phyloP scores from a whole-genome alignment of 2,113 vertebrate genomes.

The Cercocebus atys region DNA sequence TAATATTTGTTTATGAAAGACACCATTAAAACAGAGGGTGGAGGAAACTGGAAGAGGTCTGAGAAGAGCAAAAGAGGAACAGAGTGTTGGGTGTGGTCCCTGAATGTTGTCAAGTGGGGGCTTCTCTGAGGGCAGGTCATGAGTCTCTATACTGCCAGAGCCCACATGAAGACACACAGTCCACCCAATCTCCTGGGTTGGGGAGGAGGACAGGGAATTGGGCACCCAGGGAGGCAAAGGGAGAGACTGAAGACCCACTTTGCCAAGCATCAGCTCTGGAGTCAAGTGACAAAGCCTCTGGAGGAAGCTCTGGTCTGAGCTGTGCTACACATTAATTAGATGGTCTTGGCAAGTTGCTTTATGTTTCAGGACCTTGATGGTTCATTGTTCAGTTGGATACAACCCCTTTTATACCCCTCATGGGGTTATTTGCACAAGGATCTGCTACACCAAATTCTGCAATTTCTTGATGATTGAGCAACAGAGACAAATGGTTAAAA shows the following conservation, averaged over 20 bases:
- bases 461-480: background rate
- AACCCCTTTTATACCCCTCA: background rate
- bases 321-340: background rate
- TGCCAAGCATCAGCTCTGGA: background rate
- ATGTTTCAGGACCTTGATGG: background rate
- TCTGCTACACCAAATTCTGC: background rate
- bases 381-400: background rate
- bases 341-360: accelerated
- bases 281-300: too few relatives aligned
- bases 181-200: background rate
- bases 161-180: background rate
- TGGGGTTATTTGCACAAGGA: background rate
- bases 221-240: background rate
- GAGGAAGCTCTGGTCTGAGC: background rate
- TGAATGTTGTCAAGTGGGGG: accelerated
- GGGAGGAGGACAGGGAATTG: background rate
- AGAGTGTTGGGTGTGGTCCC: accelerated
- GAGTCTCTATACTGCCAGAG: background rate
- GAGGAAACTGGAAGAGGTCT: background rate
- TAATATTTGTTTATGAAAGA: background rate
- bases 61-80: background rate
- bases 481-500: background rate
- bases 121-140: too few relatives aligned
- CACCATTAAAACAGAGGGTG: too few relatives aligned
- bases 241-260: background rate